These are phyloP conservation scores for Erannis defoliaria DNA, from an alignment of 2,888 invertebrate species.

Conservation along the genomic window DNA sequence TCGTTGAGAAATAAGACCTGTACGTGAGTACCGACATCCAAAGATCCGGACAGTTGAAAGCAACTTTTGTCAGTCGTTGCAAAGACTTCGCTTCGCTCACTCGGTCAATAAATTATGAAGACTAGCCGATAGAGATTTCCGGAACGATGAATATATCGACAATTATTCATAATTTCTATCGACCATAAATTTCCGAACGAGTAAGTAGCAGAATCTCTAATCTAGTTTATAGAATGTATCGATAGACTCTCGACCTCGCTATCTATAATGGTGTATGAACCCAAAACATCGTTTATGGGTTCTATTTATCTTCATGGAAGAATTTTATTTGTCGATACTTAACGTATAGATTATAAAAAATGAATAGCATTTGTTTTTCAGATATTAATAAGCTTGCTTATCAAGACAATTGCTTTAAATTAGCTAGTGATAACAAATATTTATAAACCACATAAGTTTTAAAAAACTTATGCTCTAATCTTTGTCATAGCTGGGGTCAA, in stretches of 20 bases:
- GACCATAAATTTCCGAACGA: conserved; percentile 6
- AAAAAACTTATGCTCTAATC: no score
- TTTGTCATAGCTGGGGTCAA: no score
- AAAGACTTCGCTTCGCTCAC: no score
- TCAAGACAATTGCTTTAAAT: no score
- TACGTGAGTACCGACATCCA: no score
- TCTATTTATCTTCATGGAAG: conserved; percentile 14
- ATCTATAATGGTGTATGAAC: conserved; percentile 32
- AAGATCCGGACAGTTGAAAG: no score
- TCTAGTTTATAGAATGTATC: conserved; percentile 14
- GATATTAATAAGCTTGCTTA: no score
- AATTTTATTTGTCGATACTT: not conserved
- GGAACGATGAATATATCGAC: conserved; percentile 1
- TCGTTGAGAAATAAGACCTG: no score
- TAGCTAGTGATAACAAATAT: no score
- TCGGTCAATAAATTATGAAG: not conserved
- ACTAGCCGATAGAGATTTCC: not conserved
- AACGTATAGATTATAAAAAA: not conserved
- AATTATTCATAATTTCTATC: conserved; percentile 9
- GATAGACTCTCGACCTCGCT: conserved; percentile 24
- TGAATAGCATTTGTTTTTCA: not conserved
- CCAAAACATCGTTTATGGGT: conserved; percentile 25
- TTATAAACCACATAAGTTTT: no score
- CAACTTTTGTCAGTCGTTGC: no score
- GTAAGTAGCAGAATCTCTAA: conserved; percentile 3